A percentile compares a stretch with the other conserved stretches of the same genome.
Conservation (phyloP, 2,113 vertebrate genomes). For the Nyctereutes procyonoides region DNA sequence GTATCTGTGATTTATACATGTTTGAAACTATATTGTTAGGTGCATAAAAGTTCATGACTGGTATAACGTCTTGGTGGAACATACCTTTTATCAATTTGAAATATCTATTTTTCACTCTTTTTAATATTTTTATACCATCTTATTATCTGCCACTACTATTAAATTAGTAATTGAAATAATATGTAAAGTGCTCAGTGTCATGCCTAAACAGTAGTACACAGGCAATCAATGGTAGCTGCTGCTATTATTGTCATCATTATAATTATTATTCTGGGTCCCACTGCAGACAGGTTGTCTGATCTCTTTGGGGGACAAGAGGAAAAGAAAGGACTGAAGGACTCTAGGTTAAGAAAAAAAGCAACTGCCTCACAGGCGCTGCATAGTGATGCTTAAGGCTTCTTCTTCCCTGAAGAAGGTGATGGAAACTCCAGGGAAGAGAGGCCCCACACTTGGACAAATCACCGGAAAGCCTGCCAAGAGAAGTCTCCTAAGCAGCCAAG, state of each 20-base stretch:
- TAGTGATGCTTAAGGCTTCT: background rate
- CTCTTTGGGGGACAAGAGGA: background rate
- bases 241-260: background rate
- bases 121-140: background rate
- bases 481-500: conserved; percentile 66
- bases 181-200: background rate
- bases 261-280: background rate
- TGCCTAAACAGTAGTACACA: background rate
- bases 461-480: conserved; percentile 65
- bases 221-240: background rate
- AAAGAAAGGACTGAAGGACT: background rate
- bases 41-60: conserved; percentile 28
- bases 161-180: conserved; percentile 20
- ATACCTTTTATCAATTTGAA: conserved; percentile 37
- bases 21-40: conserved; percentile 45
- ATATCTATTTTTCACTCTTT: background rate
- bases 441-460: conserved; percentile 68
- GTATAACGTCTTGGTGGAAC: background rate
- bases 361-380: background rate
- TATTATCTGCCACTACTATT: background rate
- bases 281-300: background rate
- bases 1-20: conserved; percentile 29
- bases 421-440: conserved; percentile 70
- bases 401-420: conserved; percentile 62
- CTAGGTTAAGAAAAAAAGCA: background rate